Evolutionary conservation across 2,113 vertebrate genomes (phyloP).

Genomic region (Bambusicola thoracicus): DNA sequence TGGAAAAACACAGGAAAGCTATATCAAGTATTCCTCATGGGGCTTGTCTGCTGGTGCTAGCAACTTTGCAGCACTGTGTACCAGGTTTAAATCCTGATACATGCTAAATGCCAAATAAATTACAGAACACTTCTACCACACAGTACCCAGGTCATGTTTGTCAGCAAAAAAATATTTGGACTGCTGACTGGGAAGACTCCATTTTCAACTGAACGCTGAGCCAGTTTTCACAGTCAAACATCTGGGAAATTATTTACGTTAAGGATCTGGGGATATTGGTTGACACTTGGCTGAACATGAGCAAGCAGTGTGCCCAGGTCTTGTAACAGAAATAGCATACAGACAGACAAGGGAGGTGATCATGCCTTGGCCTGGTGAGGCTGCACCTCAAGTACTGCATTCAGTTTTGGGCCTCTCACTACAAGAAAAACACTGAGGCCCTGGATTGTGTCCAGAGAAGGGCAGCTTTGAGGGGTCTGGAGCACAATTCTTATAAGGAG

Average conservation of each 20-base stretch:
- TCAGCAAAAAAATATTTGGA: background rate
- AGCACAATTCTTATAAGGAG: no score
- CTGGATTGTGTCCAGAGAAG: no score
- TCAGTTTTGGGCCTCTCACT: no score
- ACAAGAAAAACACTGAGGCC: no score
- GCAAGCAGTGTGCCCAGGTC: no score
- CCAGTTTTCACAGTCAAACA: background rate
- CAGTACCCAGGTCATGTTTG: fast-evolving
- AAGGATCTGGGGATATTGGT: no score
- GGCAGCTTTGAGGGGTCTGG: no score
- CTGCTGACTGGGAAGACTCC: background rate
- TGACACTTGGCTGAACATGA: no score
- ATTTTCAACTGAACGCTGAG: background rate
- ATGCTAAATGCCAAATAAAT: background rate
- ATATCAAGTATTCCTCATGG: constrained; percentile 53
- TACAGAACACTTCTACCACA: background rate
- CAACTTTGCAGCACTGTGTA: background rate
- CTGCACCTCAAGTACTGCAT: no score
- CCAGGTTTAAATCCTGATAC: background rate
- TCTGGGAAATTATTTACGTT: background rate
- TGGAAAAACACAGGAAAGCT: constrained; percentile 59
- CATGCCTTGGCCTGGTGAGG: no score
- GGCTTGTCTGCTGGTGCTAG: background rate
- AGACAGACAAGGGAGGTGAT: no score
- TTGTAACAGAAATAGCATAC: no score